These are phyloP conservation scores for Diarsia dahlii DNA, from an alignment of 2,888 invertebrate species.

Conservation along the genomic window DNA sequence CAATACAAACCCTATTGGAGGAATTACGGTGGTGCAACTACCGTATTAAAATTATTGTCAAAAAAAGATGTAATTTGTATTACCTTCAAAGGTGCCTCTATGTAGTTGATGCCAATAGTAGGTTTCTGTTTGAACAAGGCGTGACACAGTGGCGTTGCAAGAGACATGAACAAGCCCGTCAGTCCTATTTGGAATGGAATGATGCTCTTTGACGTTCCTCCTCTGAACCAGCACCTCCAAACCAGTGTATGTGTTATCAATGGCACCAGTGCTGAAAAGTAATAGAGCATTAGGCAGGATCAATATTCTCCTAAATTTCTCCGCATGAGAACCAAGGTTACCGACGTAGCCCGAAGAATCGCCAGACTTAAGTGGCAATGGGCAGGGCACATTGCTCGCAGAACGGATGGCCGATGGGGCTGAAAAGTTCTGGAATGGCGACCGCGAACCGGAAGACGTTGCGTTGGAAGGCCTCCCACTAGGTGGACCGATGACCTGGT, in stretches of 20 bases:
- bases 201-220: not conserved
- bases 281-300: not conserved
- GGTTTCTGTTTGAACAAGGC: constrained; percentile 16
- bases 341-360: too few relatives aligned
- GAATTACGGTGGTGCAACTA: not conserved
- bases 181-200: constrained; percentile 13
- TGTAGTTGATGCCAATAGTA: not conserved
- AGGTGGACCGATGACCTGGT: too few relatives aligned
- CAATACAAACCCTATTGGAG: too few relatives aligned
- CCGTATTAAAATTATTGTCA: not conserved
- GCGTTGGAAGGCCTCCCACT: too few relatives aligned
- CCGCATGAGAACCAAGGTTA: too few relatives aligned
- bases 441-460: too few relatives aligned
- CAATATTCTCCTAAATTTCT: too few relatives aligned
- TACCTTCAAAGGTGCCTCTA: constrained; percentile 18
- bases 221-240: not conserved
- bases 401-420: too few relatives aligned
- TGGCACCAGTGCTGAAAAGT: constrained; percentile 17
- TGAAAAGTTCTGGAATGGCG: too few relatives aligned
- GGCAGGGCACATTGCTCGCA: too few relatives aligned
- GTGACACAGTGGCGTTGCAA: constrained; percentile 28
- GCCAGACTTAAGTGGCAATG: too few relatives aligned
- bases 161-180: constrained; percentile 1
- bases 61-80: not conserved
- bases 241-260: not conserved